Percentiles rank a stretch among this genome's conserved stretches.
Evolutionary conservation across 2,113 vertebrate species (phyloP).

Genomic region (Xerus inauris): DNA sequence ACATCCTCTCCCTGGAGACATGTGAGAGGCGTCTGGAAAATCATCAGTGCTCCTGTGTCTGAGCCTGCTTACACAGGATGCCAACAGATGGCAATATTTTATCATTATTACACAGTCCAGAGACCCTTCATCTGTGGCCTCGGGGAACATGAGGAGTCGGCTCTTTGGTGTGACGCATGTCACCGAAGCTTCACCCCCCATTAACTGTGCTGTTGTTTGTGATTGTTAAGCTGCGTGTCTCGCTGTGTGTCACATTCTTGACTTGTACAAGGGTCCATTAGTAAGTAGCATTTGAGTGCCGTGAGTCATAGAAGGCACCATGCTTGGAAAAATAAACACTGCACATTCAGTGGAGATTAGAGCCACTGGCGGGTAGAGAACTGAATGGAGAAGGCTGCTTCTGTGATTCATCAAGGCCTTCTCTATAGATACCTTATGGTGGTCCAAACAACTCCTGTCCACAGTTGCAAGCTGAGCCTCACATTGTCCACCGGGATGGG

Average conservation of each 20-base stretch:
- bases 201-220: constrained; percentile 74
- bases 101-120: constrained; percentile 65
- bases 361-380: constrained; percentile 51
- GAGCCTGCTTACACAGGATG: constrained; percentile 79
- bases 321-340: constrained; percentile 79
- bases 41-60: not conserved
- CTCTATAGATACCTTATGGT: fast-evolving
- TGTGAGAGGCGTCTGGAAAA: constrained; percentile 39
- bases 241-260: constrained; percentile 20
- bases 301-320: constrained; percentile 62
- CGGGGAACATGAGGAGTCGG: not conserved
- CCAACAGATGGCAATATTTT: constrained; percentile 90
- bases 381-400: constrained; percentile 49
- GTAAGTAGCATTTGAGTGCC: constrained; percentile 57
- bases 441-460: fast-evolving
- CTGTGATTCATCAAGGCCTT: constrained; percentile 57
- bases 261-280: constrained; percentile 60
- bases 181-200: constrained; percentile 71
- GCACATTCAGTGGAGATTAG: constrained; percentile 67
- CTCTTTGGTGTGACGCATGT: constrained; percentile 63
- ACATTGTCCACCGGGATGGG: fast-evolving
- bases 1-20: constrained; percentile 52
- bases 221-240: constrained; percentile 40
- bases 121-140: constrained; percentile 43
- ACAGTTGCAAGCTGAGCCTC: not conserved